A percentile compares a stretch with the other conserved stretches of the same genome.
Conservation (phyloP, 2,113 vertebrate species). For the Ifrita kowaldi region DNA sequence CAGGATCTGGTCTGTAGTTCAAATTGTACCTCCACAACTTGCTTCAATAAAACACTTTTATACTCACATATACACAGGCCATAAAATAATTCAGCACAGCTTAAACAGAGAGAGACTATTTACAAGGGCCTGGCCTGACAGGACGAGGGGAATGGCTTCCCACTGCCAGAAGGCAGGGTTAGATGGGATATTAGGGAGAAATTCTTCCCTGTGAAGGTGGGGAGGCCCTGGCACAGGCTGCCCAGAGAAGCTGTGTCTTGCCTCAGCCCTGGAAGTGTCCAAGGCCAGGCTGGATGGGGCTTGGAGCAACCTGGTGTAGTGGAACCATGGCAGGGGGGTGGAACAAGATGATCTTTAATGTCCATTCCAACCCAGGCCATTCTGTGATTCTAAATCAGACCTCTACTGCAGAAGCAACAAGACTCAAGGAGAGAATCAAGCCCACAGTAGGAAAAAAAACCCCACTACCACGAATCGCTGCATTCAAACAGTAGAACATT, state of each 20-base stretch:
- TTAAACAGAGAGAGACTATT: background rate
- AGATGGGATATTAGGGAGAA: background rate
- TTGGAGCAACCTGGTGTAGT: fast-evolving
- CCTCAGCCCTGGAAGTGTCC: background rate
- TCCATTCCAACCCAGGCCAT: background rate
- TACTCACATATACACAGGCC: background rate
- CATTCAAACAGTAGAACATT: background rate
- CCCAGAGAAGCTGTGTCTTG: background rate
- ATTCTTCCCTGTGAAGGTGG: background rate
- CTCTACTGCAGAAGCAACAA: background rate
- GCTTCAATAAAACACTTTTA: background rate
- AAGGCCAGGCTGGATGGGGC: background rate
- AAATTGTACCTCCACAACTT: background rate
- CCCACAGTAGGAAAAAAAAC: fast-evolving
- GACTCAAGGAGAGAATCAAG: background rate
- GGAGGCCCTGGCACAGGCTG: background rate
- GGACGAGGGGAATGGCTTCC: background rate
- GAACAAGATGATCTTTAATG: background rate
- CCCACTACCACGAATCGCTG: background rate
- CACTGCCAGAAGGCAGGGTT: background rate
- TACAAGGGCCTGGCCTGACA: background rate
- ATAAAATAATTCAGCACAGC: background rate
- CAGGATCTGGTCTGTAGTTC: background rate
- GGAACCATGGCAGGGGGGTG: background rate
- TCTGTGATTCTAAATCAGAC: background rate